Conservation (phyloP, 2,888 invertebrate species). For the Scaptomyza reducta region DNA sequence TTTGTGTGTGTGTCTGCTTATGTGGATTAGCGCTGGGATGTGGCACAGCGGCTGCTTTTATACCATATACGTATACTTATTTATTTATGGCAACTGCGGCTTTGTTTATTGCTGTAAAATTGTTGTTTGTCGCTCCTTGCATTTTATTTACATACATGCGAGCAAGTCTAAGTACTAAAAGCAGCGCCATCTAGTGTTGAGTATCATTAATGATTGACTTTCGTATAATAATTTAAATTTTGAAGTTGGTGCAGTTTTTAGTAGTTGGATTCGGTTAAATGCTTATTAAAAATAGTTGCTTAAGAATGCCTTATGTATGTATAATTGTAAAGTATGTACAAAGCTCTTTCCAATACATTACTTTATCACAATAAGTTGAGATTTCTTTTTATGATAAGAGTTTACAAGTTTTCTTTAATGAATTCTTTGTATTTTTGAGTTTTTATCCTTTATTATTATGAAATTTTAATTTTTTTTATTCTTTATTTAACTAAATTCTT, state of each 20-base stretch:
- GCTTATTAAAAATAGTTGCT: too few relatives aligned
- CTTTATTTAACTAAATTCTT: not conserved
- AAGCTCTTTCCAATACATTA: too few relatives aligned
- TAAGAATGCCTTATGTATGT: too few relatives aligned
- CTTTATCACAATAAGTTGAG: not conserved
- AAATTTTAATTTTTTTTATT: not conserved
- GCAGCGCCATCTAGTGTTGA: slow-evolving; percentile 32
- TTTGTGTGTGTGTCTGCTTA: slow-evolving; percentile 27
- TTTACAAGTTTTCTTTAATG: not conserved
- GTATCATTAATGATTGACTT: not conserved
- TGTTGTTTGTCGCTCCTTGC: slow-evolving; percentile 30
- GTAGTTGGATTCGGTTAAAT: not conserved
- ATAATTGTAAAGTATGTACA: too few relatives aligned
- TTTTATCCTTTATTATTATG: too few relatives aligned
- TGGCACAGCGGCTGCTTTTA: slow-evolving; percentile 26
- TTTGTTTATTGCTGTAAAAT: slow-evolving; percentile 31
- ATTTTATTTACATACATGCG: slow-evolving; percentile 14
- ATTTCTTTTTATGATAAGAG: not conserved
- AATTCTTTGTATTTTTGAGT: too few relatives aligned
- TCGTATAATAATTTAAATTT: not conserved
- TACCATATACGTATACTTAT: slow-evolving; percentile 1
- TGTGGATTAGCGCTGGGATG: slow-evolving; percentile 50
- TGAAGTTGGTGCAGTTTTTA: not conserved
- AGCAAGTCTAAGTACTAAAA: not conserved
- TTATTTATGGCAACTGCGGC: slow-evolving; percentile 37